Percentiles rank a stretch among this genome's conserved stretches.
Evolutionary conservation across 2,797 vertebrate species (phyloP).

Genomic region (Tragopan temminckii): DNA sequence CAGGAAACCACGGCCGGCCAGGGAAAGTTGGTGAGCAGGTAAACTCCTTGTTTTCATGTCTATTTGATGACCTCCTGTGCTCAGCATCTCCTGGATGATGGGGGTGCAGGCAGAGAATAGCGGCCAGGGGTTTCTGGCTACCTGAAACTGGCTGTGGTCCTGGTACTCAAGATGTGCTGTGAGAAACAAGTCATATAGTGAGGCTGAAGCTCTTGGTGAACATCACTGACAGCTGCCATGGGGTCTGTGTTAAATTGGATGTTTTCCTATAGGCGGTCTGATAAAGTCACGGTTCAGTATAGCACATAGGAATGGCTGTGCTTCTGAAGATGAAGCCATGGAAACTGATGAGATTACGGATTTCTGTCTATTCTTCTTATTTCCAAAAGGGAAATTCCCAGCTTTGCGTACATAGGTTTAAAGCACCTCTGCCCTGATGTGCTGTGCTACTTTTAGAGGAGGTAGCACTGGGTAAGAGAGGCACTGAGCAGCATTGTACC

Average conservation of each 20-base stretch:
- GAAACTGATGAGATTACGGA: not conserved
- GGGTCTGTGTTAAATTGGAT: not conserved
- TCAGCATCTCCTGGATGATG: accelerated
- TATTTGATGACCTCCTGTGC: not conserved
- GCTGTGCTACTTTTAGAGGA: not conserved
- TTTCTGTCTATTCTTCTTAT: not conserved
- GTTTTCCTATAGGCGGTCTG: not conserved
- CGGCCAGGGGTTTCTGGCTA: not conserved
- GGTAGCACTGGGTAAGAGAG: not conserved
- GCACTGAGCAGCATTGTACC: not conserved
- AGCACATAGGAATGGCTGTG: accelerated
- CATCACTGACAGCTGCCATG: not conserved
- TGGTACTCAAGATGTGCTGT: not conserved
- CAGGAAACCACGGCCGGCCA: constrained; percentile 88
- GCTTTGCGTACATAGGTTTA: not conserved
- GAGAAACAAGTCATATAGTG: not conserved
- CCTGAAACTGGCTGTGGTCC: not conserved
- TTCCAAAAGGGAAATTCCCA: not conserved
- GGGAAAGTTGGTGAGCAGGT: constrained; percentile 96
- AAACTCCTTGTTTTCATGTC: constrained; percentile 57
- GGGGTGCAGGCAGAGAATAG: not conserved
- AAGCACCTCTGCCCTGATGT: not conserved
- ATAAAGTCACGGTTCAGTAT: not conserved
- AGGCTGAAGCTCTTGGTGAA: not conserved
- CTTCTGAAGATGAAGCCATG: not conserved